phyloP scores from a whole-genome alignment of 92 coral and sea anemone genomes.

The Parazoanthus atlanticus region DNA sequence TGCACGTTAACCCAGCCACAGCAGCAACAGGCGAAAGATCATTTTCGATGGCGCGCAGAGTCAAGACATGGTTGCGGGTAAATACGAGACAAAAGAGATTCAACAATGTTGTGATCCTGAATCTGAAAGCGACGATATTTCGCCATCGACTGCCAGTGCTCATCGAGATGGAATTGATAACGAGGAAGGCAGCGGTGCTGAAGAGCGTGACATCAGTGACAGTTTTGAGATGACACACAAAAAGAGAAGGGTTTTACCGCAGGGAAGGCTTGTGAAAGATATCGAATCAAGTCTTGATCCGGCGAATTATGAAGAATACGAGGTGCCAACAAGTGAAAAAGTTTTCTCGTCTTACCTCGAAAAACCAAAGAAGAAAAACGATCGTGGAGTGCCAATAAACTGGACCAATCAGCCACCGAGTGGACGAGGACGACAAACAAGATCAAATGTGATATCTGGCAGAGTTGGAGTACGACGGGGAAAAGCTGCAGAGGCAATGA shows the following conservation, averaged over 20 bases:
- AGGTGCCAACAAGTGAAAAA: neutral
- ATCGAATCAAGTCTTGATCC: conserved; percentile 8
- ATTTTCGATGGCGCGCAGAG: conserved; percentile 70
- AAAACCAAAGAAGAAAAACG: neutral
- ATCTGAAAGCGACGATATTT: conserved; percentile 11
- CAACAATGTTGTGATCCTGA: neutral
- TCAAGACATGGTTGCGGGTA: conserved; percentile 65
- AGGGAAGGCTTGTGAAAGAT: neutral
- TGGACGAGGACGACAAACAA: neutral
- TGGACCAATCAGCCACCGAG: conserved; percentile 10
- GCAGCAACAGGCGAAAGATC: conserved; percentile 64
- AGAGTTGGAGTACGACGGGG: neutral
- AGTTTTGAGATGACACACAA: neutral
- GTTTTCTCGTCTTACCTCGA: neutral
- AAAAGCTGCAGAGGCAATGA: neutral
- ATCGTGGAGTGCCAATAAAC: neutral
- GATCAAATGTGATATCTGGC: conserved; percentile 3
- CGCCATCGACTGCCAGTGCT: conserved; percentile 9
- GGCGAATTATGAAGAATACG: neutral
- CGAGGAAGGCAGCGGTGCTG: neutral
- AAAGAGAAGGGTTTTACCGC: neutral
- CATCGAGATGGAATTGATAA: neutral
- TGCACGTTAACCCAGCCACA: conserved; percentile 64
- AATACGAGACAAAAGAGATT: conserved; percentile 29
- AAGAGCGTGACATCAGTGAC: neutral